Base-by-base conservation (phyloP, 2,797 vertebrate species). In the Myripristis jacobus region DNA sequence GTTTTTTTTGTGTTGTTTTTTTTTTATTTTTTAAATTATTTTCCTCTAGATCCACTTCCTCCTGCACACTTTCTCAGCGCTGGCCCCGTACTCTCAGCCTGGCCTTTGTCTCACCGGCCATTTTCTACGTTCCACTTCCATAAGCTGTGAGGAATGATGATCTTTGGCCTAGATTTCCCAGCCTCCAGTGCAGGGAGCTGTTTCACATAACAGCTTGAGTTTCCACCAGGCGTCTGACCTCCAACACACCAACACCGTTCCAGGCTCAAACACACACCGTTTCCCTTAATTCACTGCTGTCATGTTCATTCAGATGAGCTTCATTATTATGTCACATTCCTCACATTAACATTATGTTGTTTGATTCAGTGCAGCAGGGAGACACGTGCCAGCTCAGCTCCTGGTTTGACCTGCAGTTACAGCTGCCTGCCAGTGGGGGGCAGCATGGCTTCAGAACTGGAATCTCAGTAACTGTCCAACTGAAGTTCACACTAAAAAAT, bases 131-230 rank as follows among this genome's bases (percentile, higher is more conserved):
- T 66, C 52, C 2, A 34, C 6, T 55, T 59, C 29, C 27, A 6
- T 77, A 77, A 84, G 58, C 71, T 71, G 24, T 58, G 56, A 66
- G 59, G 72, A 84, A 80, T 68, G 70, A 41, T 75, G 73, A 79
- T 52, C 75, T 87, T 74, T 76, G 66, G 16, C 77, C 77, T n/a
- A 57, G 18, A 74, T 73, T 56, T 47, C 22, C 52, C 55, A 27
- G 29, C 44, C 56, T n/a, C 27, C 50, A 31, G 29, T 22, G 25
- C 16, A 61, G 21, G 68, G 50, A 43, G 69, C 70, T 34, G 58
- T 54, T 58, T 55, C 29, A n/a, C 22, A 29, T 47, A 25, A 54
- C 47, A 9, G 38, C 24, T 56, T 34, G 25, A 43, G 3, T 53
- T 50, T 68, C 15, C 31, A 55, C 43, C 16, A 13, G 16, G 3